Evolutionary conservation across 1,140 invertebrate species (phyloP).

Genomic region (Adelges cooleyi): DNA sequence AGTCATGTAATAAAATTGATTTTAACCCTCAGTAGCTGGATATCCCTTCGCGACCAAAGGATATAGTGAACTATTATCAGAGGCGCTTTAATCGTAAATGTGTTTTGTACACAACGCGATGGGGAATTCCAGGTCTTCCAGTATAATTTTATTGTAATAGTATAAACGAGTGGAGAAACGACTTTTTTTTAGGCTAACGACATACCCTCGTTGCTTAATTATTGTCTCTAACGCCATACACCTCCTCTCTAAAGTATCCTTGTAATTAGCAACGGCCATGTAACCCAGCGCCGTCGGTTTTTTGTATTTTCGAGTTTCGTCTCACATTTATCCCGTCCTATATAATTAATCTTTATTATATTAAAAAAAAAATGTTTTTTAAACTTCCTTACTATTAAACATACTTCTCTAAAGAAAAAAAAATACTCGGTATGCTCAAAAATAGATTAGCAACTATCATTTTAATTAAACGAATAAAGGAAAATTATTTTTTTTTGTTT

Average conservation of each 20-base stretch:
- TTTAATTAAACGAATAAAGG: no score
- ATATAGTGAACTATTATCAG: conserved; percentile 2
- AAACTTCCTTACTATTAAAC: no score
- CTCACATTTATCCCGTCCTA: neutral
- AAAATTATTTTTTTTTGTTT: no score
- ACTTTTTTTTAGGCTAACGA: neutral
- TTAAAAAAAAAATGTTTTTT: no score
- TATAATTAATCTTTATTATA: neutral
- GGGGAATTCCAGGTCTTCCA: neutral
- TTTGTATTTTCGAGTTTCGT: neutral
- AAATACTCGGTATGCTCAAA: no score
- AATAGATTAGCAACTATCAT: no score
- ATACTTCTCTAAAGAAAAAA: no score
- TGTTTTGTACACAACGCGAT: neutral
- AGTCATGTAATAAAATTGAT: conserved; percentile 24
- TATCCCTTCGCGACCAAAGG: conserved; percentile 5
- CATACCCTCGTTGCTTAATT: conserved; percentile 12
- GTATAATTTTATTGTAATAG: conserved; percentile 9
- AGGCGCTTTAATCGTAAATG: neutral
- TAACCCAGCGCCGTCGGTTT: no score
- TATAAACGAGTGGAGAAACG: neutral
- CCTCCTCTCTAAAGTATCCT: neutral
- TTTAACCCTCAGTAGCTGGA: conserved; percentile 12
- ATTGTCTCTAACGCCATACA: neutral
- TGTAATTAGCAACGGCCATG: conserved; percentile 9